phyloP scores from a whole-genome alignment of 2,113 vertebrate species.

The Alaudala cheleensis region DNA sequence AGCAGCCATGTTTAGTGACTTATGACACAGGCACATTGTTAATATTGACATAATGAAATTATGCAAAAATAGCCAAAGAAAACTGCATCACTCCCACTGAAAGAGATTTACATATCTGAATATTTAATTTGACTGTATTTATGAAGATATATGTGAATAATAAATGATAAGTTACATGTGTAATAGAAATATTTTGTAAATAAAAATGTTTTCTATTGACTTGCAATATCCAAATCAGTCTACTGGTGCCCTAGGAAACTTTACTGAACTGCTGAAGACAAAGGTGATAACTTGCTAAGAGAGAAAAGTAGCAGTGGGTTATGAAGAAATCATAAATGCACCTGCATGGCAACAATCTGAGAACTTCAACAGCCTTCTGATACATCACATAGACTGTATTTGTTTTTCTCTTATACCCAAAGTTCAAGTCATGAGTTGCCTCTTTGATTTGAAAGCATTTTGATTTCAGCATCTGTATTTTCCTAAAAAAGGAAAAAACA shows the following conservation, averaged over 20 bases:
- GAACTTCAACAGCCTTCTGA: not conserved
- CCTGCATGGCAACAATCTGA: not conserved
- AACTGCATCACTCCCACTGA: not conserved
- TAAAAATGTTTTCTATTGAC: not conserved
- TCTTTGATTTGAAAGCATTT: not conserved
- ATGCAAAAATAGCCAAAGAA: not conserved
- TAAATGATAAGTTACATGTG: not conserved
- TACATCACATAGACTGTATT: not conserved
- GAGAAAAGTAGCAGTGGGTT: not conserved
- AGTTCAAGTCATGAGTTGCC: not conserved
- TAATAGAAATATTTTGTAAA: not conserved
- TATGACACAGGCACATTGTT: not conserved
- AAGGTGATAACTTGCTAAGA: not conserved
- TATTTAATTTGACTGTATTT: not conserved
- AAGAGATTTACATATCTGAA: not conserved
- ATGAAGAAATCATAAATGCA: not conserved
- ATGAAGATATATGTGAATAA: not conserved
- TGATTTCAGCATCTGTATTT: not conserved
- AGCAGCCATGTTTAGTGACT: not conserved
- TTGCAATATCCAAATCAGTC: not conserved
- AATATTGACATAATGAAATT: not conserved
- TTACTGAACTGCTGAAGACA: not conserved
- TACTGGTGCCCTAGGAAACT: not conserved
- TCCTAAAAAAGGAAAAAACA: not conserved
- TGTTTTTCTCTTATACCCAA: not conserved